Evolutionary conservation across 2,888 invertebrate genomes (phyloP).

Genomic region (Ramazzottius varieornatus): DNA sequence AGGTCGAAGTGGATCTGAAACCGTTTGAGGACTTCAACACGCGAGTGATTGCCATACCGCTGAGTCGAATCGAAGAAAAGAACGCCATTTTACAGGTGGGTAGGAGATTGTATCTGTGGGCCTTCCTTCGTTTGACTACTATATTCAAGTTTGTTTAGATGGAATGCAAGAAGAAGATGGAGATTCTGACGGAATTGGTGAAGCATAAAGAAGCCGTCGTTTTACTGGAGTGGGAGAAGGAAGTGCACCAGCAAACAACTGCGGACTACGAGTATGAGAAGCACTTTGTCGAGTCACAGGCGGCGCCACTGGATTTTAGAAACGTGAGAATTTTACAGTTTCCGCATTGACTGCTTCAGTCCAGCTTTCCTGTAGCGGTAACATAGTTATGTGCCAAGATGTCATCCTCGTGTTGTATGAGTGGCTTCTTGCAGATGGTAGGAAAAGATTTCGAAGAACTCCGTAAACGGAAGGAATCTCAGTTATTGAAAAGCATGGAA

Average conservation of each 20-base stretch:
- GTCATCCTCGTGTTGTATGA: too few relatives aligned
- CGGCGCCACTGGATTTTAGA: background rate
- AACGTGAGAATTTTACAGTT: background rate
- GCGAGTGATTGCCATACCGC: background rate
- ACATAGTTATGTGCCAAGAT: too few relatives aligned
- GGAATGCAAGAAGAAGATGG: background rate
- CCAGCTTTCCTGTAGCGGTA: too few relatives aligned
- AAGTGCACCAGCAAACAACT: background rate
- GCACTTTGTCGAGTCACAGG: background rate
- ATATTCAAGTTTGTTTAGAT: too few relatives aligned
- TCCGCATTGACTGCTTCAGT: background rate
- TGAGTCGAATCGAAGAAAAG: background rate
- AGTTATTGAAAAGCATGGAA: background rate
- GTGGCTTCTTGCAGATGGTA: slow-evolving; percentile 1
- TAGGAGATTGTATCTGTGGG: too few relatives aligned
- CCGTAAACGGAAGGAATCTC: background rate
- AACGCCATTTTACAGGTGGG: background rate
- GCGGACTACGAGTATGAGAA: background rate
- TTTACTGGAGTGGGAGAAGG: background rate
- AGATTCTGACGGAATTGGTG: background rate
- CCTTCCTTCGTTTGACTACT: too few relatives aligned
- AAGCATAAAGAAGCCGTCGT: background rate
- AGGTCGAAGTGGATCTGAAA: background rate
- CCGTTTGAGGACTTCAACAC: background rate
- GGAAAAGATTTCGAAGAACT: background rate